Percentiles rank a stretch among this genome's conserved stretches.
These are phyloP conservation scores for Cephus sareptanus DNA, from an alignment of 2,888 invertebrate genomes.

Conservation along the genomic window DNA sequence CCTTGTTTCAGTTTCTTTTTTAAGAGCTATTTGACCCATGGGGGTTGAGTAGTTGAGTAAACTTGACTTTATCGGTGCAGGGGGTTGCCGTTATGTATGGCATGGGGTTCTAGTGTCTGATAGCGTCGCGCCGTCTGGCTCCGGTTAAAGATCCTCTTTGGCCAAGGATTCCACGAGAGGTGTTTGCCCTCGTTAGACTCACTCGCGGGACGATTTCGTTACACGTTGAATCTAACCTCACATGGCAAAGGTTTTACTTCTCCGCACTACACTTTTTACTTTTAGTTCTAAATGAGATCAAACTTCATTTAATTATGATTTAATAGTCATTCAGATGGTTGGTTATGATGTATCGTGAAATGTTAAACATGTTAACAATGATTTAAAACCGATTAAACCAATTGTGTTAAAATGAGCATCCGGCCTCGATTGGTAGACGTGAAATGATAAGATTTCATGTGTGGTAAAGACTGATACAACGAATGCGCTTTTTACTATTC, in stretches of 20 bases:
- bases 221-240: neutral
- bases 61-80: neutral
- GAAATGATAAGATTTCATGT: neutral
- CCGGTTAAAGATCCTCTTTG: slow-evolving; percentile 18
- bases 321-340: neutral
- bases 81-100: neutral
- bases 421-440: too few relatives aligned
- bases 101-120: neutral
- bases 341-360: neutral
- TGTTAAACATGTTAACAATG: neutral
- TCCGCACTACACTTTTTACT: neutral
- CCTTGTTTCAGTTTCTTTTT: neutral
- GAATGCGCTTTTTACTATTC: neutral
- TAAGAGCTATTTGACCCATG: neutral
- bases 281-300: neutral
- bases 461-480: neutral
- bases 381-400: too few relatives aligned
- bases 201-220: neutral
- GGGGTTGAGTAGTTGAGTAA: neutral
- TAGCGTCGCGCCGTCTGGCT: slow-evolving; percentile 23
- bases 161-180: slow-evolving; percentile 12
- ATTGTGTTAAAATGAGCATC: too few relatives aligned
- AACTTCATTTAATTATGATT: too few relatives aligned
- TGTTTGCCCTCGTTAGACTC: neutral
- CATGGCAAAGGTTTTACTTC: neutral